Conservation (phyloP, 2,888 invertebrate genomes). For the Apeira syringaria region DNA sequence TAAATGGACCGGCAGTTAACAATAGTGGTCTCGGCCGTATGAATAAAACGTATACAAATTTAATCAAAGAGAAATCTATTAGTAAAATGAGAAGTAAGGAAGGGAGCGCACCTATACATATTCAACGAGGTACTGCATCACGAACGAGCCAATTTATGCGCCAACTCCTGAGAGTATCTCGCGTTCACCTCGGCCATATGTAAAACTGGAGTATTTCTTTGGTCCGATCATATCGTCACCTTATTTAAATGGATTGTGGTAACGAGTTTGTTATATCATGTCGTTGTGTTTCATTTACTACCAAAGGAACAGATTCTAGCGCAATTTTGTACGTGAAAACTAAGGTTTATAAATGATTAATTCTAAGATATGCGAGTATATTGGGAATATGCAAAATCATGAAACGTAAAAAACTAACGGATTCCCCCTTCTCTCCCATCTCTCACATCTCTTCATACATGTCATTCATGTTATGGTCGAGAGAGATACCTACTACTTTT, state of each 20-base stretch:
- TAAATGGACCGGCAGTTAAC: slow-evolving; percentile 66
- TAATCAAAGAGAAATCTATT: slow-evolving; percentile 84
- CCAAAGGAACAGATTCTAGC: too few species aligned
- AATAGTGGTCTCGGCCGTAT: slow-evolving; percentile 72
- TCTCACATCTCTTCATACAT: too few species aligned
- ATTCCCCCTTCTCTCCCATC: too few species aligned
- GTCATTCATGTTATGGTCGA: too few species aligned
- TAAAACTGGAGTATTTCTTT: slow-evolving; percentile 78
- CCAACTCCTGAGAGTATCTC: slow-evolving; percentile 76
- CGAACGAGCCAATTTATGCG: slow-evolving; percentile 81
- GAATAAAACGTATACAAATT: slow-evolving; percentile 80
- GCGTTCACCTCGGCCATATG: slow-evolving; percentile 77
- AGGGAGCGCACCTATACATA: slow-evolving; percentile 83
- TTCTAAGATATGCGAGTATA: too few species aligned
- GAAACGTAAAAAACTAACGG: too few species aligned
- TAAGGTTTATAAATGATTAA: too few species aligned
- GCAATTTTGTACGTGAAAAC: too few species aligned
- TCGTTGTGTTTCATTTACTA: slow-evolving; percentile 9
- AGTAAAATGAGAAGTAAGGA: slow-evolving; percentile 84
- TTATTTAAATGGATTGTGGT: slow-evolving; percentile 45
- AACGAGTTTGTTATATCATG: slow-evolving; percentile 14
- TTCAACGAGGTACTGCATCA: slow-evolving; percentile 83
- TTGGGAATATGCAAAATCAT: too few species aligned
- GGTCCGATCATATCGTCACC: slow-evolving; percentile 71
- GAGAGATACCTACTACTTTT: too few species aligned